Evolutionary conservation across 2,888 invertebrate genomes (phyloP).

Genomic region (Temnothorax rugatulus): DNA sequence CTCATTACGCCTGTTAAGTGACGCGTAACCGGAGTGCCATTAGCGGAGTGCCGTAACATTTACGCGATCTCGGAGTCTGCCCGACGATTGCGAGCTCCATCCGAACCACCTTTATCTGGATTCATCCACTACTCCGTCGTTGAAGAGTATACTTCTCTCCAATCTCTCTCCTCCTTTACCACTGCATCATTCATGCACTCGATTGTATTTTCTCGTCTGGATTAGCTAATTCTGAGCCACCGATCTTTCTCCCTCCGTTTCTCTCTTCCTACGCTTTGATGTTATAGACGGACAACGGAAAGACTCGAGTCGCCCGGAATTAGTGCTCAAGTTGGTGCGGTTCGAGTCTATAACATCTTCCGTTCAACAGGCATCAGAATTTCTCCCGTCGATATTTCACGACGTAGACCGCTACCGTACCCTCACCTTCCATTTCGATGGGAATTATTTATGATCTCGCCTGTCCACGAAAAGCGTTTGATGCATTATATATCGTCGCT

Average conservation of each 20-base stretch:
- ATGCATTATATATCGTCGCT: slow-evolving; percentile 28
- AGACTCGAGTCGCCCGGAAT: slow-evolving; percentile 5
- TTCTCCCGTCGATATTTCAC: slow-evolving; percentile 33
- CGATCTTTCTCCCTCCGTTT: not conserved
- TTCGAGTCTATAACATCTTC: slow-evolving; percentile 19
- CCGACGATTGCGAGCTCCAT: not conserved
- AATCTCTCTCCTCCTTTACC: not conserved
- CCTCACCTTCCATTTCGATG: not conserved
- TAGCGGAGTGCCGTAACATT: slow-evolving; percentile 25
- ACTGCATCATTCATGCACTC: slow-evolving; percentile 33
- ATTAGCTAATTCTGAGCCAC: slow-evolving; percentile 1
- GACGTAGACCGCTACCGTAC: not conserved
- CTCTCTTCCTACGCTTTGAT: not conserved
- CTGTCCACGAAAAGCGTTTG: slow-evolving; percentile 10
- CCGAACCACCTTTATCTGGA: not conserved
- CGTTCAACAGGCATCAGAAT: slow-evolving; percentile 39
- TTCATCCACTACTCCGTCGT: not conserved
- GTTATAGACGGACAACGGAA: not conserved
- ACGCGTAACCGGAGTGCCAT: slow-evolving; percentile 14
- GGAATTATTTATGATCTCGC: slow-evolving; percentile 40
- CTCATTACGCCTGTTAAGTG: slow-evolving; percentile 18
- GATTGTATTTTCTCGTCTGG: not conserved
- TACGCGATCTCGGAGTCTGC: not conserved
- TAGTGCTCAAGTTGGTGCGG: not conserved
- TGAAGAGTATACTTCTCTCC: not conserved